Evolutionary conservation across 2,113 vertebrate genomes (phyloP).

Genomic region (Genyomyrus donnyi): DNA sequence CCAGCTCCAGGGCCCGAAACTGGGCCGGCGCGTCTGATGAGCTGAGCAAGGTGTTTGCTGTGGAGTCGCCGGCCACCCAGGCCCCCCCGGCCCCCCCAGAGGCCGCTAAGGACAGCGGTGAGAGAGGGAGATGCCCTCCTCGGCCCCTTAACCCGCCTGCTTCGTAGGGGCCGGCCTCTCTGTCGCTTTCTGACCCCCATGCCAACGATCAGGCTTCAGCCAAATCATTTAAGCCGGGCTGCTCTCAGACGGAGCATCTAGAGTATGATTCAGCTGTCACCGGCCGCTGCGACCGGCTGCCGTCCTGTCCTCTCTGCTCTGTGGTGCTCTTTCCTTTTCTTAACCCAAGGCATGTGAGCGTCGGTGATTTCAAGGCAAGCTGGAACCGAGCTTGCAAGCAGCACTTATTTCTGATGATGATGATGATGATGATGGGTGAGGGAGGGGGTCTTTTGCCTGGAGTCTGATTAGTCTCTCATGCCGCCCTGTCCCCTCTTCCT

Average conservation of each 20-base stretch:
- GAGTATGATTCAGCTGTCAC: not conserved
- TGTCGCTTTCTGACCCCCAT: conserved; percentile 21
- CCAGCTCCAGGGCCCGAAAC: conserved; percentile 65
- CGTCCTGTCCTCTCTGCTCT: not conserved
- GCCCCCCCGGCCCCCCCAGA: conserved; percentile 48
- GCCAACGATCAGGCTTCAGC: not conserved
- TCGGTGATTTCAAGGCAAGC: not conserved
- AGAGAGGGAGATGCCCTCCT: conserved; percentile 54
- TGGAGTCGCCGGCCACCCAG: conserved; percentile 62
- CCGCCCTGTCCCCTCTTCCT: not conserved
- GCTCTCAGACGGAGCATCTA: no score
- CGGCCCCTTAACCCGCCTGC: not conserved
- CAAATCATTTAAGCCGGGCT: not conserved
- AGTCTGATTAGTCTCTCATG: not conserved
- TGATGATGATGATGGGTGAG: not conserved
- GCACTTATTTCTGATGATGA: not conserved
- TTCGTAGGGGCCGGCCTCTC: not conserved
- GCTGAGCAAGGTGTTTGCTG: conserved; percentile 61
- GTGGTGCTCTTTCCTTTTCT: not conserved
- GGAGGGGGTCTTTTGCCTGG: not conserved
- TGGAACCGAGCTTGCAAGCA: not conserved
- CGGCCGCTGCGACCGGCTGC: not conserved
- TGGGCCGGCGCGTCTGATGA: conserved; percentile 61
- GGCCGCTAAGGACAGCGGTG: conserved; percentile 75
- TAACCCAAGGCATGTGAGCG: not conserved